phyloP scores from a whole-genome alignment of 2,797 vertebrate species.

The Leucoraja ocellata region DNA sequence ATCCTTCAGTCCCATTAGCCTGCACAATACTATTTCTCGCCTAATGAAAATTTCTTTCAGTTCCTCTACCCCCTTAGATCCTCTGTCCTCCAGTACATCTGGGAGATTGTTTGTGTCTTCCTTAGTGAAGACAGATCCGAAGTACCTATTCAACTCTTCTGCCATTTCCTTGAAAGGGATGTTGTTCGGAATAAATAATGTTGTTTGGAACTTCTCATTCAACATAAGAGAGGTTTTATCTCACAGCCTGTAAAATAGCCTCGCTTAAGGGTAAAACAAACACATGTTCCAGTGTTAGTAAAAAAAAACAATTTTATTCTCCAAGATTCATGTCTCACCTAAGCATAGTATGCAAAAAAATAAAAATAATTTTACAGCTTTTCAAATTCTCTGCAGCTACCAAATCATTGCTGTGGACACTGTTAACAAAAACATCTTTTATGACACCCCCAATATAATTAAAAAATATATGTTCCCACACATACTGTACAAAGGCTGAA shows the following conservation, averaged over 20 bases:
- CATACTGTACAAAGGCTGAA: too few relatives aligned
- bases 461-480: background rate
- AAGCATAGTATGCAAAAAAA: background rate
- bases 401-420: background rate
- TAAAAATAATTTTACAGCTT: background rate
- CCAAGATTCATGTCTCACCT: background rate
- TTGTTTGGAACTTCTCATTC: background rate
- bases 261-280: background rate
- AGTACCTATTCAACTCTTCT: too few relatives aligned
- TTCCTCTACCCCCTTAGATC: too few relatives aligned
- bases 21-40: too few relatives aligned
- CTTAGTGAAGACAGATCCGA: too few relatives aligned
- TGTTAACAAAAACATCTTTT: background rate
- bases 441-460: too few relatives aligned
- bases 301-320: background rate
- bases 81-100: too few relatives aligned
- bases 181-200: background rate
- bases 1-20: too few relatives aligned
- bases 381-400: background rate
- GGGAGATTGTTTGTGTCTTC: too few relatives aligned
- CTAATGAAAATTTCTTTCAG: too few relatives aligned
- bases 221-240: background rate
- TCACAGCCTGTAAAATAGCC: background rate
- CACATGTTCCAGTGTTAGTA: background rate
- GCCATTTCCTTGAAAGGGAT: too few relatives aligned